These are phyloP conservation scores for Azemiops feae DNA, from an alignment of 2,113 vertebrate species.

Conservation along the genomic window DNA sequence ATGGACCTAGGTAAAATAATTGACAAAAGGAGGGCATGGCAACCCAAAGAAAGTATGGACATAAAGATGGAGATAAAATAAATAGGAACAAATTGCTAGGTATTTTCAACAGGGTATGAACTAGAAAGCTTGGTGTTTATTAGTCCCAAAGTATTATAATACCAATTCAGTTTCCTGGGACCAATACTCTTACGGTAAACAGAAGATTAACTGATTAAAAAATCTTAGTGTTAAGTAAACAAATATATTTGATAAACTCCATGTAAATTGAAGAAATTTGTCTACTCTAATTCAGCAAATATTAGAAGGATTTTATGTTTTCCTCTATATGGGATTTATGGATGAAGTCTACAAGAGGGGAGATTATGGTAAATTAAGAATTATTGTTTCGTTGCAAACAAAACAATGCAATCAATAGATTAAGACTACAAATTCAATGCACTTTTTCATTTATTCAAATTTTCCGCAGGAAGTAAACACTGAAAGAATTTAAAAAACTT, in stretches of 20 bases:
- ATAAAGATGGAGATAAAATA: background rate
- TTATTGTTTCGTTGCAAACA: background rate
- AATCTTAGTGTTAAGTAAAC: background rate
- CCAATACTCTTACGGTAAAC: background rate
- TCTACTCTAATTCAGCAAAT: background rate
- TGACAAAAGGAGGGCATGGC: background rate
- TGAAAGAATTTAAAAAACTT: constrained; percentile 82
- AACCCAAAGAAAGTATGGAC: background rate
- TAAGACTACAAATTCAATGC: constrained; percentile 69
- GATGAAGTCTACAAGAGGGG: background rate
- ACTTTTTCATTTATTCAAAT: constrained; percentile 85
- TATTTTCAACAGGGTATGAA: background rate
- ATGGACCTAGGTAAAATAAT: background rate
- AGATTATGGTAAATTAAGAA: background rate
- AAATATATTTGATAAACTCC: background rate
- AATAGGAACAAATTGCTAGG: background rate
- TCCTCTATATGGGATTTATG: background rate
- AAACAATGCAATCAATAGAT: constrained; percentile 61
- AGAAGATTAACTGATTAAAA: background rate
- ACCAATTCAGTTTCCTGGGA: background rate
- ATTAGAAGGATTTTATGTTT: background rate
- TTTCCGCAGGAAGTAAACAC: constrained; percentile 83
- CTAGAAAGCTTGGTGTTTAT: background rate
- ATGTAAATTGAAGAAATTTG: background rate
- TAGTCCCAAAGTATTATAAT: background rate